Conservation (phyloP, 2,113 vertebrate genomes). For the Glaucomys volans region DNA sequence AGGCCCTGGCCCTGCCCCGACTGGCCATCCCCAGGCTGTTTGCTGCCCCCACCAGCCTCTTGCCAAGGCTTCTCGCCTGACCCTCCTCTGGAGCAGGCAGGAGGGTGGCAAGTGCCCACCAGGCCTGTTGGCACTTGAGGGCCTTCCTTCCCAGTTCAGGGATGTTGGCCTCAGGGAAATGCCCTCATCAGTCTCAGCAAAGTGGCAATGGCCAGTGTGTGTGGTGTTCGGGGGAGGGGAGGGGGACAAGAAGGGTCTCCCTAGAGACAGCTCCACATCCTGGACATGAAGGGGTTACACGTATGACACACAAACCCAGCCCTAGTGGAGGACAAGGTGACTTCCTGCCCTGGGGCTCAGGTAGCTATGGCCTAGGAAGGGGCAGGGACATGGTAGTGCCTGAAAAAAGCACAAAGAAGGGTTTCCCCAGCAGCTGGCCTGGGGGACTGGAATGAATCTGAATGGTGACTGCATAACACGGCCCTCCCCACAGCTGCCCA, state of each 20-base stretch:
- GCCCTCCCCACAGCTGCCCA: not conserved
- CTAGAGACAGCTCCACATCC: not conserved
- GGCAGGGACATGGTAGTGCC: not conserved
- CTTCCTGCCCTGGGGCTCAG: not conserved
- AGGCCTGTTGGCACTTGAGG: not conserved
- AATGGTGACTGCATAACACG: not conserved
- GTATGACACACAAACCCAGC: not conserved
- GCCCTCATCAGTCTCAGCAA: not conserved
- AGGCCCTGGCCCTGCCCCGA: conserved; percentile 72
- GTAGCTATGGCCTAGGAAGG: not conserved
- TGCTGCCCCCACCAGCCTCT: not conserved
- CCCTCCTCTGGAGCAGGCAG: not conserved
- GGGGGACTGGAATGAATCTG: conserved; percentile 37
- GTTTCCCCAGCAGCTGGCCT: conserved; percentile 36
- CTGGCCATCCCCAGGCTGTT: conserved; percentile 34
- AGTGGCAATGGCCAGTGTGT: not conserved
- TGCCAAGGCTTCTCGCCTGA: not conserved
- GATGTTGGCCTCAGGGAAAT: not conserved
- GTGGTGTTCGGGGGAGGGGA: not conserved
- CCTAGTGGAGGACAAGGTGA: not conserved
- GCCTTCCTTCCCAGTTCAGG: not conserved
- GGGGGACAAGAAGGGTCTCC: not conserved
- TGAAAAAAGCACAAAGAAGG: not conserved
- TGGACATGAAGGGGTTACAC: not conserved
- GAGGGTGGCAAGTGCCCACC: not conserved